phyloP scores from a whole-genome alignment of 2,888 invertebrate species.

The Parascotia fuliginaria region DNA sequence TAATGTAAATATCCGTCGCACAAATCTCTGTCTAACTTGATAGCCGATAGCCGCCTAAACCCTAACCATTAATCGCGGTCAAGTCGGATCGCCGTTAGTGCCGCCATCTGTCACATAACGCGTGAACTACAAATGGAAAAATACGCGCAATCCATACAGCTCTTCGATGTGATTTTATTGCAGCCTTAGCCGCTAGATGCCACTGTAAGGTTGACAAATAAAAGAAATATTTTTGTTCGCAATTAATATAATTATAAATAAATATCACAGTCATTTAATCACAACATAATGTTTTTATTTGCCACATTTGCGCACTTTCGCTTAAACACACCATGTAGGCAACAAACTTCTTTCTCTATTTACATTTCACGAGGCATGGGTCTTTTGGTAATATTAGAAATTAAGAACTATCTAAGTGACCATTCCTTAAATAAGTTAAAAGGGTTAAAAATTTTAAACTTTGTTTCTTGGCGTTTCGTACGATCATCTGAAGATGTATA shows the following conservation, averaged over 20 bases:
- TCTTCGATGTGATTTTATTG: not conserved
- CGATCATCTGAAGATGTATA: conserved; percentile 53
- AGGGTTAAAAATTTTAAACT: conserved; percentile 53
- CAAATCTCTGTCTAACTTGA: conserved; percentile 35
- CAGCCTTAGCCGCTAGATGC: conserved; percentile 13
- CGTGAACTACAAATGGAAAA: conserved; percentile 5
- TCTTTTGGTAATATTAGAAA: not conserved
- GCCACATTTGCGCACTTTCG: too few relatives aligned
- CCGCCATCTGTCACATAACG: conserved; percentile 15
- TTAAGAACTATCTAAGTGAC: conserved; percentile 7
- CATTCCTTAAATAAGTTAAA: conserved; percentile 48
- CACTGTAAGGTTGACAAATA: conserved; percentile 3
- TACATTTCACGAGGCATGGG: too few relatives aligned
- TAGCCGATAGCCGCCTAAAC: conserved; percentile 31
- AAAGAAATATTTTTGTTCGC: conserved; percentile 26
- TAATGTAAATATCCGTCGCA: conserved; percentile 31
- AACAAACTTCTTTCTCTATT: too few relatives aligned
- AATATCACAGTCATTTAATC: conserved; percentile 54
- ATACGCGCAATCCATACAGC: not conserved
- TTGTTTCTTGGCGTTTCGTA: conserved; percentile 25
- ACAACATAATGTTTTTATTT: not conserved
- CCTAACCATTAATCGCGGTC: conserved; percentile 29
- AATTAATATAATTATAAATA: conserved; percentile 39
- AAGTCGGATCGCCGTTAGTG: conserved; percentile 4
- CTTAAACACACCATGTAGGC: too few relatives aligned